Conservation (phyloP, 2,113 vertebrate species). For the Hippopotamus amphibius region DNA sequence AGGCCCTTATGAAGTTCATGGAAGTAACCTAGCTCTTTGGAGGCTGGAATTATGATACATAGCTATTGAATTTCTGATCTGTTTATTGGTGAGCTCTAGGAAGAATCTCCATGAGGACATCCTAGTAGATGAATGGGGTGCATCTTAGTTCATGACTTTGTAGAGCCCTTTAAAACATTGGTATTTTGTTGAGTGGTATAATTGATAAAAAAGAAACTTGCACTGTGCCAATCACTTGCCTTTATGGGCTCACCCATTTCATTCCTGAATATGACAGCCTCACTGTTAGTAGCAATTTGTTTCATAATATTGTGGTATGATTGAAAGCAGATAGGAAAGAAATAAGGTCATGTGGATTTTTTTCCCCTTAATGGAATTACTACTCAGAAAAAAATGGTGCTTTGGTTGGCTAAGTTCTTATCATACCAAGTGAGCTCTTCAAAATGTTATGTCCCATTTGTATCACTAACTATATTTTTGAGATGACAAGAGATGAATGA, state of each 20-base stretch:
- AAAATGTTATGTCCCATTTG: conserved; percentile 71
- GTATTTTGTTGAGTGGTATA: neutral
- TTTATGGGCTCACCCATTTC: conserved; percentile 28
- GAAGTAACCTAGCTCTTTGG: neutral
- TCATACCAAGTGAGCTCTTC: conserved; percentile 70
- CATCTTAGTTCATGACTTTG: conserved; percentile 15
- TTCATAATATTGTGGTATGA: conserved; percentile 66
- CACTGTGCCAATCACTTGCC: conserved; percentile 16
- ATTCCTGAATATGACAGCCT: conserved; percentile 55
- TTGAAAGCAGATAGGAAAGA: conserved; percentile 64
- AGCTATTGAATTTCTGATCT: neutral
- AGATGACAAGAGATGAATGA: conserved; percentile 78
- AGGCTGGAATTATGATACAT: neutral
- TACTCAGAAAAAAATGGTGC: conserved; percentile 60
- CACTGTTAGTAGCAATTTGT: conserved; percentile 70
- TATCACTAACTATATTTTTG: conserved; percentile 70
- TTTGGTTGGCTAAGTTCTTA: conserved; percentile 69
- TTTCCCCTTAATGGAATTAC: conserved; percentile 64
- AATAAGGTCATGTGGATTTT: conserved; percentile 55
- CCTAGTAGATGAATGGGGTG: neutral
- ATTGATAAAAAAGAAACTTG: conserved; percentile 50
- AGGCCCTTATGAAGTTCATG: neutral
- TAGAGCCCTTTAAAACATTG: conserved; percentile 48
- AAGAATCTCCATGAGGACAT: neutral
- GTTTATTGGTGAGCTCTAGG: neutral